Evolutionary conservation across 2,888 invertebrate species (phyloP).

Genomic region (Eupithecia exiguata): DNA sequence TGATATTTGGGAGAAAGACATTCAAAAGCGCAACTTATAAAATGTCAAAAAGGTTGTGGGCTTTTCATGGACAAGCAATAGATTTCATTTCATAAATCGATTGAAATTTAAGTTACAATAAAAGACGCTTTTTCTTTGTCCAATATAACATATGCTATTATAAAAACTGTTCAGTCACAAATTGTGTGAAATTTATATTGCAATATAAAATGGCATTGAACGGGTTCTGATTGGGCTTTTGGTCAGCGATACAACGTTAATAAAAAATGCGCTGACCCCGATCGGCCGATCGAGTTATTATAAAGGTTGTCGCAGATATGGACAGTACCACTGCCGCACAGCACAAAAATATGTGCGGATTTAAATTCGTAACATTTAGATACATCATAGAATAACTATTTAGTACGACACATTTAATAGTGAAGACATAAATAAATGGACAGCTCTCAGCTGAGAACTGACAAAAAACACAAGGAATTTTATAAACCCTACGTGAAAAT

Average conservation of each 20-base stretch:
- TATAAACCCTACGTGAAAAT: too few species aligned
- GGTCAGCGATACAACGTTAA: constrained; percentile 21
- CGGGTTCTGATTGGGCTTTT: constrained; percentile 31
- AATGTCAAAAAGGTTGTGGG: background rate
- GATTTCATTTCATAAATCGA: background rate
- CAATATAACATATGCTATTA: background rate
- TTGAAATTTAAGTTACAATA: background rate
- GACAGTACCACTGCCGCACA: background rate
- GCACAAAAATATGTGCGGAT: background rate
- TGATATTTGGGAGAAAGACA: background rate
- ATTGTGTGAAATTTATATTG: constrained; percentile 30
- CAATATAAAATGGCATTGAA: constrained; percentile 19
- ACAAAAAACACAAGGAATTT: too few species aligned
- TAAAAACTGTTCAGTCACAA: constrained; percentile 24
- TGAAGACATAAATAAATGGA: too few species aligned
- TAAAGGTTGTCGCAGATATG: background rate
- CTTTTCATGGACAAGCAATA: background rate
- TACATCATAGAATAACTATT: too few species aligned
- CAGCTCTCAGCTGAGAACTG: too few species aligned
- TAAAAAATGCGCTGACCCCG: constrained; percentile 19
- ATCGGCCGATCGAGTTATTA: background rate
- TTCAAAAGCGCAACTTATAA: background rate
- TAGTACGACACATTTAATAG: too few species aligned
- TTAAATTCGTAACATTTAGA: background rate
- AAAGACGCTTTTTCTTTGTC: background rate